Evolutionary conservation across 2,113 vertebrate genomes (phyloP).

Genomic region (Salminus brasiliensis): DNA sequence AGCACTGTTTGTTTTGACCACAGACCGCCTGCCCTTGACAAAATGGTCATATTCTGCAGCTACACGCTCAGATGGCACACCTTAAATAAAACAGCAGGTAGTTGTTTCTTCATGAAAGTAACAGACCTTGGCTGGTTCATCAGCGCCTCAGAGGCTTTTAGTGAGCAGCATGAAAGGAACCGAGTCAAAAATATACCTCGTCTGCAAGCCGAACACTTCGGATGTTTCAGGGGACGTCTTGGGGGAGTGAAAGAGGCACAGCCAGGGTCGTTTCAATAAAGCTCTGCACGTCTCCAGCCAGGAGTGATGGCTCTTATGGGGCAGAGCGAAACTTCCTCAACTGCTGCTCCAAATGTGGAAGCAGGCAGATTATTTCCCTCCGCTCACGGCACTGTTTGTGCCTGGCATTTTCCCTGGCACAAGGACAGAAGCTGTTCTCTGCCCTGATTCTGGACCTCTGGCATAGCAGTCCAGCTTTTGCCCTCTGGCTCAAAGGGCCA

Average conservation of each 20-base stretch:
- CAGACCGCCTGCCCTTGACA: too few relatives aligned
- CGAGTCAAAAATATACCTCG: not conserved
- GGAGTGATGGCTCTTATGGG: not conserved
- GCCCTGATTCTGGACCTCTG: not conserved
- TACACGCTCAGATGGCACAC: not conserved
- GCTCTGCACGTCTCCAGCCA: not conserved
- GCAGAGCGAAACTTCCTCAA: not conserved
- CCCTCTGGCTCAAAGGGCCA: not conserved
- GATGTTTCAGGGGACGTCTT: not conserved
- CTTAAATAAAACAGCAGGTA: not conserved
- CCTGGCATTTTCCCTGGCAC: not conserved
- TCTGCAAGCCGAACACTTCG: not conserved
- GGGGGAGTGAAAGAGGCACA: not conserved
- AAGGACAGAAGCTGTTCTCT: not conserved
- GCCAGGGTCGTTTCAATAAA: conserved; percentile 13
- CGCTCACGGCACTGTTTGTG: too few relatives aligned
- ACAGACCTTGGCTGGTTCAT: too few relatives aligned
- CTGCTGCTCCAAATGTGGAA: not conserved
- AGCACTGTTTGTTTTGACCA: too few relatives aligned
- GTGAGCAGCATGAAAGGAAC: not conserved
- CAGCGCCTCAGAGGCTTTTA: not conserved
- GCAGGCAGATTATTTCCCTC: conserved; percentile 8
- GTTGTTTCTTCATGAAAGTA: not conserved
- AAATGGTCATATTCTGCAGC: too few relatives aligned
- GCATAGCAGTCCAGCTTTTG: not conserved